Percentiles rank a stretch among this genome's conserved stretches.
Evolutionary conservation across 64 coral and sea anemone genomes (phyloP).

Genomic region (Platygyra sinensis): DNA sequence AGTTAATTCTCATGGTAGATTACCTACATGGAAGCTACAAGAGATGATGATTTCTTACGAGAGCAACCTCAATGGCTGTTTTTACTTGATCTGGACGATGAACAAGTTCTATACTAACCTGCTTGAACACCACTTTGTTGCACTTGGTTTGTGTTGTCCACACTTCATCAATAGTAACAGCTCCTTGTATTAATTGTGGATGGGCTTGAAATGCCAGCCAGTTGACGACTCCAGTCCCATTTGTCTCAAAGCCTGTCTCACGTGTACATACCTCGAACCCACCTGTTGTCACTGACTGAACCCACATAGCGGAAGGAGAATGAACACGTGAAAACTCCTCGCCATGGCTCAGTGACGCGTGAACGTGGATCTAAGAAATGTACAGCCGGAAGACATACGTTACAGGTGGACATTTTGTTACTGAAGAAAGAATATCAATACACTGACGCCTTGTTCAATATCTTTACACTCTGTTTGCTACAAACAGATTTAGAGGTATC

Average conservation of each 20-base stretch:
- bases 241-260: constrained; percentile 1
- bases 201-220: constrained; percentile 19
- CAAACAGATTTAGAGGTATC: too few species aligned
- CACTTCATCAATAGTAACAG: background rate
- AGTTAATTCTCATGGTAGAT: too few species aligned
- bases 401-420: background rate
- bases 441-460: too few species aligned
- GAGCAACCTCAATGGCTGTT: too few species aligned
- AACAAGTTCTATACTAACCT: background rate
- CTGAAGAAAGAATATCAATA: too few species aligned
- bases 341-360: background rate
- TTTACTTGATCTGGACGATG: background rate
- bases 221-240: constrained; percentile 24
- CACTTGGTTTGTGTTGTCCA: constrained; percentile 24
- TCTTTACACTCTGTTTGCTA: background rate
- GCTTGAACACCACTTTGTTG: background rate
- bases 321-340: background rate
- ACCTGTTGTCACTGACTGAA: background rate
- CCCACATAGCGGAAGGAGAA: constrained; percentile 22
- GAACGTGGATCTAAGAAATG: background rate
- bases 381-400: background rate
- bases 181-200: background rate
- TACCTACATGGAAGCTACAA: too few species aligned
- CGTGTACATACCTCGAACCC: constrained; percentile 22
- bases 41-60: too few species aligned